Evolutionary conservation across 2,888 invertebrate species (phyloP).

Genomic region (Netelia inedita): DNA sequence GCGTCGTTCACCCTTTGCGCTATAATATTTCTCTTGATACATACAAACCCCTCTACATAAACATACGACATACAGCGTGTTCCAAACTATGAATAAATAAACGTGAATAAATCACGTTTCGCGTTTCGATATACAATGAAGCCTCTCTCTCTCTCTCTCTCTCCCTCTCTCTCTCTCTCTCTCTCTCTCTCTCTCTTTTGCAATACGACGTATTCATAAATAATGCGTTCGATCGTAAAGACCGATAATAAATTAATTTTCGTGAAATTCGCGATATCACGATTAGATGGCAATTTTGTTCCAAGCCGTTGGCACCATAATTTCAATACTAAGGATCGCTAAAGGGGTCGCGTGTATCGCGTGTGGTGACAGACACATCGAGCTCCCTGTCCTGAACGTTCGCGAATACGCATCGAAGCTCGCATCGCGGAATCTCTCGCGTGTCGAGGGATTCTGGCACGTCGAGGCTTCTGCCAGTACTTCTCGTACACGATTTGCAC

Average conservation of each 20-base stretch:
- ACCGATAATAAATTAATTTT: slow-evolving; percentile 57
- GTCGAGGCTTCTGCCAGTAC: slow-evolving; percentile 25
- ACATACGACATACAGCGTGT: neutral
- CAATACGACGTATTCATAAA: slow-evolving; percentile 36
- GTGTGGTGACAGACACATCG: slow-evolving; percentile 27
- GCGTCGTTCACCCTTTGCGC: slow-evolving; percentile 45
- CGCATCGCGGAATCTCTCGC: slow-evolving; percentile 25
- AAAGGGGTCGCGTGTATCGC: neutral
- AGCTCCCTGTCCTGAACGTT: neutral
- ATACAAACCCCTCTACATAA: neutral
- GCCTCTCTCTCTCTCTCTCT: no score
- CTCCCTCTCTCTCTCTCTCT: no score
- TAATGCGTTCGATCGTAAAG: slow-evolving; percentile 52
- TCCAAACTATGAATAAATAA: slow-evolving; percentile 53
- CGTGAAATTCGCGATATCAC: slow-evolving; percentile 47
- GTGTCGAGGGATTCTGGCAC: slow-evolving; percentile 46
- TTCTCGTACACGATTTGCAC: slow-evolving; percentile 14
- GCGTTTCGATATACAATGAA: slow-evolving; percentile 43
- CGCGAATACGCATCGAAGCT: neutral
- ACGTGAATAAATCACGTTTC: slow-evolving; percentile 47
- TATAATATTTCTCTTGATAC: slow-evolving; percentile 36
- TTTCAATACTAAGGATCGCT: neutral
- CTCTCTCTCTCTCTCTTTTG: no score
- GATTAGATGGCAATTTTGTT: slow-evolving; percentile 18
- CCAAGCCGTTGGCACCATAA: neutral